phyloP scores from a whole-genome alignment of 2,797 vertebrate species.

The Steatocranus sp. region DNA sequence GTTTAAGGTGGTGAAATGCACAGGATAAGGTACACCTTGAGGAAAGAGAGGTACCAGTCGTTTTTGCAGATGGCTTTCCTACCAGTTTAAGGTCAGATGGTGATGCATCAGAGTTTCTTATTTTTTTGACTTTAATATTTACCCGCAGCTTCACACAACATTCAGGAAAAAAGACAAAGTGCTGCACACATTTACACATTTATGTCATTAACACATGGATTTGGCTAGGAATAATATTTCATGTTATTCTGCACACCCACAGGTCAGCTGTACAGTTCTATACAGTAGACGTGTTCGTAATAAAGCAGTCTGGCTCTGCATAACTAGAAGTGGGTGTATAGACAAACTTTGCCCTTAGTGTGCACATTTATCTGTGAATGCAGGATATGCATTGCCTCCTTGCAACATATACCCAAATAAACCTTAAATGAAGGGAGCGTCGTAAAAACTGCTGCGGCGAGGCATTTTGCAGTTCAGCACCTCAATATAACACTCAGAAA shows the following conservation, averaged over 20 bases:
- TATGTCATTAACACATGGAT: neutral
- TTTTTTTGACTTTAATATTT: neutral
- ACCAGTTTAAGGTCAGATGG: neutral
- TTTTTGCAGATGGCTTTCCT: neutral
- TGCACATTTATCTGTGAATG: conserved; percentile 3
- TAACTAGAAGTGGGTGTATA: neutral
- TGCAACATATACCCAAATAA: conserved; percentile 28
- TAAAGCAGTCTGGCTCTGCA: neutral
- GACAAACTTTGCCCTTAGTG: neutral
- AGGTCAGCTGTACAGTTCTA: neutral
- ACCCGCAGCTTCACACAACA: neutral
- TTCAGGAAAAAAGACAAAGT: neutral
- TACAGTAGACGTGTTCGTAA: neutral
- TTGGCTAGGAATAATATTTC: neutral
- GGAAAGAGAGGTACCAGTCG: neutral
- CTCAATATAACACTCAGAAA: conserved; percentile 22
- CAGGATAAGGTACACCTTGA: neutral
- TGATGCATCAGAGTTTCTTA: neutral
- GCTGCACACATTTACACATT: neutral
- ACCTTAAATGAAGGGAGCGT: conserved; percentile 32
- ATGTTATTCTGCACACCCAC: neutral
- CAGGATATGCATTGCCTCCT: neutral
- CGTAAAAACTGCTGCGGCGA: neutral
- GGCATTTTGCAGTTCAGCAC: conserved; percentile 8
- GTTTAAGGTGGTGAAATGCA: neutral